These are phyloP conservation scores for Charaxes varanes DNA, from an alignment of 1,140 invertebrate species.

Conservation along the genomic window DNA sequence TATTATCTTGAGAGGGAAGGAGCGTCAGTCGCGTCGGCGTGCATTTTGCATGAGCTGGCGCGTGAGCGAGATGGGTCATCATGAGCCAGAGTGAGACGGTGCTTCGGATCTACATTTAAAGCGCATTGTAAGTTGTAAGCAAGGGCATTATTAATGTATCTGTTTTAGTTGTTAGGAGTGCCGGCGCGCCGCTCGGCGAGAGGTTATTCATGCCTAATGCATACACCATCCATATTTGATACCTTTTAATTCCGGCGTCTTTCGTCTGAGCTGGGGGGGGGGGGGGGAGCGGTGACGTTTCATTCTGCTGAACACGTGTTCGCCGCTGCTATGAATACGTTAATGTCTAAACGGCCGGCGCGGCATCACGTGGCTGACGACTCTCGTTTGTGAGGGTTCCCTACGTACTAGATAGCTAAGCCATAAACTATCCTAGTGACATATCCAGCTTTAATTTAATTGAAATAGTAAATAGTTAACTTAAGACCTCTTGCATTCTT, in stretches of 20 bases:
- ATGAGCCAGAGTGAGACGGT: conserved; percentile 30
- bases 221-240: conserved; percentile 70
- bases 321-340: conserved; percentile 28
- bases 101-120: conserved; percentile 70
- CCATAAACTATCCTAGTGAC: too few species aligned
- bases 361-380: conserved; percentile 1
- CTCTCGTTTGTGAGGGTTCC: too few species aligned
- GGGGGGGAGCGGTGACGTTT: conserved; percentile 42
- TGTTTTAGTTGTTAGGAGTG: conserved; percentile 67
- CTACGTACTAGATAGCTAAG: too few species aligned
- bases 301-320: conserved; percentile 32
- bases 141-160: conserved; percentile 71
- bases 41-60: conserved; percentile 64
- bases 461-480: too few species aligned
- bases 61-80: conserved; percentile 31
- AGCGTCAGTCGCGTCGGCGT: conserved; percentile 51
- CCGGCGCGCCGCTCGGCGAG: conserved; percentile 51
- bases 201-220: conserved; percentile 66
- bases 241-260: conserved; percentile 70
- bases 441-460: too few species aligned
- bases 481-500: too few species aligned
- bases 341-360: conserved; percentile 14
- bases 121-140: conserved; percentile 73
- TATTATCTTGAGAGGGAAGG: conserved; percentile 62
- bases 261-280: conserved; percentile 39